Evolutionary conservation across 2,888 invertebrate genomes (phyloP).

Genomic region (Drosophila cracens): DNA sequence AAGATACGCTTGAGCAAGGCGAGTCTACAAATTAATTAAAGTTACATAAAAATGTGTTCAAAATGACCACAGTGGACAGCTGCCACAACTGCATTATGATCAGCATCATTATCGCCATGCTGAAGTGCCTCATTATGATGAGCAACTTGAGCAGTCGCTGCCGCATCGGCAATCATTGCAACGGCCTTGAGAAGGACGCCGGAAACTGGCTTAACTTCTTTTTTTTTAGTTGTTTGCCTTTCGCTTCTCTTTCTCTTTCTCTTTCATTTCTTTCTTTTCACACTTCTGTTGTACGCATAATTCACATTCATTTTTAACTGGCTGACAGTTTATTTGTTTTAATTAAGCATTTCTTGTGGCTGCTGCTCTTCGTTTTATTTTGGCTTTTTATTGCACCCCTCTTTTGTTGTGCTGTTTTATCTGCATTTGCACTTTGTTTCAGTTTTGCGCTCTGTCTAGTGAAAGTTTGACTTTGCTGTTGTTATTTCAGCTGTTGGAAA

Average conservation of each 20-base stretch:
- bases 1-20: slow-evolving; percentile 21
- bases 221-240: slow-evolving; percentile 27
- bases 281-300: slow-evolving; percentile 68
- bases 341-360: slow-evolving; percentile 70
- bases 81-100: slow-evolving; percentile 22
- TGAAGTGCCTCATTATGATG: slow-evolving; percentile 26
- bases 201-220: slow-evolving; percentile 74
- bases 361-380: slow-evolving; percentile 29
- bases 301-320: slow-evolving; percentile 59
- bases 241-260: slow-evolving; percentile 46
- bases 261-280: slow-evolving; percentile 35
- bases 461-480: slow-evolving; percentile 60
- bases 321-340: slow-evolving; percentile 75
- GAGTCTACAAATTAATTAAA: slow-evolving; percentile 16
- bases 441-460: slow-evolving; percentile 63
- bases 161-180: slow-evolving; percentile 55
- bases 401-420: slow-evolving; percentile 43
- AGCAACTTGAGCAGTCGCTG: slow-evolving; percentile 16
- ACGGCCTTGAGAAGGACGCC: slow-evolving; percentile 83
- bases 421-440: slow-evolving; percentile 69
- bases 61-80: slow-evolving; percentile 34
- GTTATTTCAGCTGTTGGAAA: slow-evolving; percentile 51
- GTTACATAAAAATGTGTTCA: slow-evolving; percentile 58
- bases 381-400: slow-evolving; percentile 43
- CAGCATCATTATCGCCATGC: slow-evolving; percentile 13